Evolutionary conservation across 2,797 vertebrate genomes (phyloP).

Genomic region (Melanotaenia boesemani): DNA sequence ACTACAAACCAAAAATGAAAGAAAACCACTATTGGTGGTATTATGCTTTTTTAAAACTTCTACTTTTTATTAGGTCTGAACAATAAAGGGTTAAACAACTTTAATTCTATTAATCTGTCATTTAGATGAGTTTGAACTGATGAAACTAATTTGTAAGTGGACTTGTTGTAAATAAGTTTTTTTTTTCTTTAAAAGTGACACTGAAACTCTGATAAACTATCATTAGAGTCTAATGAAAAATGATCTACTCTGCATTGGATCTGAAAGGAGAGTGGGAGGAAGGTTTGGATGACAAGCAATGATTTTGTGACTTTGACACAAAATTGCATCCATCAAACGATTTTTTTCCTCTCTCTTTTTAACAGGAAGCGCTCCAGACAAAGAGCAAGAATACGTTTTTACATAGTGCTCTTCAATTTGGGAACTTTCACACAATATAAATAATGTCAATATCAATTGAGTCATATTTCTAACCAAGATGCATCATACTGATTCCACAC

Average conservation of each 20-base stretch:
- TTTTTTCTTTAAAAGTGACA: slow-evolving; percentile 3
- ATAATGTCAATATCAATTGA: neutral
- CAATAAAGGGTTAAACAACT: neutral
- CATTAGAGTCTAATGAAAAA: neutral
- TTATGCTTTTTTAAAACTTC: slow-evolving; percentile 18
- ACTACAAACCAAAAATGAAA: neutral
- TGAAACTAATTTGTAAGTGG: slow-evolving; percentile 7
- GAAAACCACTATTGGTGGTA: slow-evolving; percentile 9
- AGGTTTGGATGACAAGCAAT: neutral
- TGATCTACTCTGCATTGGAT: neutral
- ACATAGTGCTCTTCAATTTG: neutral
- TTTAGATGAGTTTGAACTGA: neutral
- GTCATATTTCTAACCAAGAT: neutral
- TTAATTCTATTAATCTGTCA: neutral
- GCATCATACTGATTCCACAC: neutral
- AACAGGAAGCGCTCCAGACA: neutral
- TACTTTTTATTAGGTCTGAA: neutral
- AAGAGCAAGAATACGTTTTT: neutral
- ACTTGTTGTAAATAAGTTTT: neutral
- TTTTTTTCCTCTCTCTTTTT: neutral
- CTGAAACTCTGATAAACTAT: neutral
- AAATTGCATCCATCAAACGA: neutral
- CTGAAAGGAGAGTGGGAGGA: neutral
- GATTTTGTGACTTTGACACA: neutral
- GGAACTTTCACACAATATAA: neutral